Evolutionary conservation across 1,140 invertebrate species (phyloP).

Genomic region (Acromyrmex echinatior): DNA sequence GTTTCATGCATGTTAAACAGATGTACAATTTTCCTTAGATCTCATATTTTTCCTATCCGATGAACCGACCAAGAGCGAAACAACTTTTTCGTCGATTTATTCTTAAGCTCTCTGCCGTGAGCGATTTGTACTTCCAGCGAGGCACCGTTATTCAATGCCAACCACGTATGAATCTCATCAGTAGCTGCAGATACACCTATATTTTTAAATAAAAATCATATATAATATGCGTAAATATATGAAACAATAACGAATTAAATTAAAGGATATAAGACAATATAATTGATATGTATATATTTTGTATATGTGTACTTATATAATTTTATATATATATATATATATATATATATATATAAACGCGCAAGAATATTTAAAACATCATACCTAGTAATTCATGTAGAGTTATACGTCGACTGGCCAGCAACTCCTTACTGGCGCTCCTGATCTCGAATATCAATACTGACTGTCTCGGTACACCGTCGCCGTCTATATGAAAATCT

Average conservation of each 20-base stretch:
- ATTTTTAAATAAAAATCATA: neutral
- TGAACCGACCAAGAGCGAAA: constrained; percentile 86
- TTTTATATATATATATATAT: neutral
- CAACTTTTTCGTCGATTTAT: constrained; percentile 81
- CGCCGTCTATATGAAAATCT: constrained; percentile 82
- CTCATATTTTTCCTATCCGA: constrained; percentile 85
- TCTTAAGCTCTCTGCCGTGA: constrained; percentile 83
- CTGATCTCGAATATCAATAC: constrained; percentile 84
- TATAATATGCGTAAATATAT: neutral
- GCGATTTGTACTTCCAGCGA: constrained; percentile 84
- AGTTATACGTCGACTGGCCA: constrained; percentile 83
- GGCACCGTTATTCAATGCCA: constrained; percentile 85
- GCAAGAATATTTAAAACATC: neutral
- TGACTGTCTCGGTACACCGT: constrained; percentile 81
- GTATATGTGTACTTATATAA: neutral
- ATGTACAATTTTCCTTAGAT: constrained; percentile 46
- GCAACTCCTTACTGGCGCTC: constrained; percentile 83
- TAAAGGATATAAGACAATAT: constrained; percentile 8
- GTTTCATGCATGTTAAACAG: constrained; percentile 13
- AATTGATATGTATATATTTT: neutral
- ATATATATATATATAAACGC: too few relatives aligned
- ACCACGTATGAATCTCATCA: constrained; percentile 84
- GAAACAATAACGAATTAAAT: neutral
- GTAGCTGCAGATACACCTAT: constrained; percentile 79
- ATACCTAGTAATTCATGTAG: constrained; percentile 85